Evolutionary conservation across 2,888 invertebrate species (phyloP).

Genomic region (Dolichomitus sp.): DNA sequence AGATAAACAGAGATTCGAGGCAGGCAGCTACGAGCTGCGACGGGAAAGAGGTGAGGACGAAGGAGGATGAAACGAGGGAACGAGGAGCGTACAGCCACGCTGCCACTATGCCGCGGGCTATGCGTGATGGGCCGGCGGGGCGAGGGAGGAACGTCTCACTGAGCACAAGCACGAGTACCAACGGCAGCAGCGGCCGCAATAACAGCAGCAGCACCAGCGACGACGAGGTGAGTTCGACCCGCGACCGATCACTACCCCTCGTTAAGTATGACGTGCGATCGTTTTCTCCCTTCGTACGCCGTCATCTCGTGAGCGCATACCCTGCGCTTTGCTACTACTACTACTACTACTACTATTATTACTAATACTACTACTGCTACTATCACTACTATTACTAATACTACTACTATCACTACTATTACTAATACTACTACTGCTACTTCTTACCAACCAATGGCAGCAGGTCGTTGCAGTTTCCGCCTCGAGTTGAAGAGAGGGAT

Average conservation of each 20-base stretch:
- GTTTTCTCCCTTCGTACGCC: constrained; percentile 78
- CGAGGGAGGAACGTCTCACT: constrained; percentile 57
- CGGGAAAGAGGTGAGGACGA: constrained; percentile 72
- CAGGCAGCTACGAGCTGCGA: constrained; percentile 80
- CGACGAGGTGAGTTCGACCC: constrained; percentile 59
- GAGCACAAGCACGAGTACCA: constrained; percentile 32
- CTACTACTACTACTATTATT: not conserved
- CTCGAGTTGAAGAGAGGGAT: not conserved
- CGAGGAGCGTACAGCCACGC: constrained; percentile 35
- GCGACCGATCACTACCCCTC: constrained; percentile 76
- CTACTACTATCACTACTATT: too few species aligned
- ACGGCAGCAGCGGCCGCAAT: constrained; percentile 21
- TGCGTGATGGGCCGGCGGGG: constrained; percentile 53
- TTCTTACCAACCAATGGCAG: constrained; percentile 8
- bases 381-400: too few species aligned
- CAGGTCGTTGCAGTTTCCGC: constrained; percentile 44
- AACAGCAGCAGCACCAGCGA: constrained; percentile 22
- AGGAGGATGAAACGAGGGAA: constrained; percentile 59
- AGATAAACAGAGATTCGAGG: constrained; percentile 85
- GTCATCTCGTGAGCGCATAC: constrained; percentile 53
- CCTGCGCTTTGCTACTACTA: constrained; percentile 33
- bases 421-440: constrained; percentile 10
- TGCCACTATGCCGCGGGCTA: constrained; percentile 57
- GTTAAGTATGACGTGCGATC: constrained; percentile 86
- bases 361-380: too few species aligned